Conservation (phyloP, 1,140 invertebrate genomes). For the Arion vulgaris region DNA sequence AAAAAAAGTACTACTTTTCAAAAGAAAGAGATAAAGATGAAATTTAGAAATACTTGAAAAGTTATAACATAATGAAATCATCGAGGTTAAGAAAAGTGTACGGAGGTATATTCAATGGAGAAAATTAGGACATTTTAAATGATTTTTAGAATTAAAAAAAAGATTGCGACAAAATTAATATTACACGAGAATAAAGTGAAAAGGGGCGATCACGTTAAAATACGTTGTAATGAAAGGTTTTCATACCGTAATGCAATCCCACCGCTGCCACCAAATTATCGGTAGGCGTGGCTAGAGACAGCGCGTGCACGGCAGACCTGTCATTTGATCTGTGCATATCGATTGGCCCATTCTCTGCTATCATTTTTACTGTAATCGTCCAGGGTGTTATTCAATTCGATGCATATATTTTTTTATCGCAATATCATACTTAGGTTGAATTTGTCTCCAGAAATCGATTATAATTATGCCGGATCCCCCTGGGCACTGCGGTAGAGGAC, state of each 20-base stretch:
- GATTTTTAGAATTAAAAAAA: too few species aligned
- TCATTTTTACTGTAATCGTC: constrained; percentile 24
- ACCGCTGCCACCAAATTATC: constrained; percentile 3
- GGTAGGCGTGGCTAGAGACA: constrained; percentile 13
- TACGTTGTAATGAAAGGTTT: constrained; percentile 14
- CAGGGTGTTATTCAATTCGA: constrained; percentile 27
- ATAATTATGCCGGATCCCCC: constrained; percentile 5
- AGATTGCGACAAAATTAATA: too few species aligned
- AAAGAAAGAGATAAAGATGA: too few species aligned
- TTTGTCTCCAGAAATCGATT: constrained; percentile 20
- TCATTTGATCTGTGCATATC: constrained; percentile 23
- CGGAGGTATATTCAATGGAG: too few species aligned
- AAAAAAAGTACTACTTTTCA: too few species aligned
- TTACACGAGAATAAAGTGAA: too few species aligned
- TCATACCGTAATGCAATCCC: constrained; percentile 5
- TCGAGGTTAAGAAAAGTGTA: too few species aligned
- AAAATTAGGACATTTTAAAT: too few species aligned
- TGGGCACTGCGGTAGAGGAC: constrained; percentile 10
- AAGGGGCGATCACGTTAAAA: constrained; percentile 6
- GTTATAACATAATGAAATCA: too few species aligned
- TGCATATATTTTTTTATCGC: constrained; percentile 27
- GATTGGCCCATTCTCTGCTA: constrained; percentile 11
- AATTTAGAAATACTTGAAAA: too few species aligned
- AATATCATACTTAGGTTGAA: constrained; percentile 27
- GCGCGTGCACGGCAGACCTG: constrained; percentile 6